These are phyloP conservation scores for Drosophila orena DNA, from an alignment of 1,140 invertebrate genomes.

Conservation along the genomic window DNA sequence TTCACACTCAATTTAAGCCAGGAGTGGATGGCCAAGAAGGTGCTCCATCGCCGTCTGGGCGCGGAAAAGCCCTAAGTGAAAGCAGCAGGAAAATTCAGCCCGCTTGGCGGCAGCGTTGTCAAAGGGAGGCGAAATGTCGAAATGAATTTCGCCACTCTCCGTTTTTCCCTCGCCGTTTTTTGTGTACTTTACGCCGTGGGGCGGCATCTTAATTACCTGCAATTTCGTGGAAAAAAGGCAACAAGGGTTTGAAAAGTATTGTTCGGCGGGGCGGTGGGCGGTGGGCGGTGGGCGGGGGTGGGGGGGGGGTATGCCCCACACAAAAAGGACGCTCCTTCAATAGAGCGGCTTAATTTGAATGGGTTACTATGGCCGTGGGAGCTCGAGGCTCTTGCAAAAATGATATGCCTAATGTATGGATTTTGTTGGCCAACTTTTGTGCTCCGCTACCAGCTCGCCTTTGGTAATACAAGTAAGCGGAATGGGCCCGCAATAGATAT, in stretches of 20 bases:
- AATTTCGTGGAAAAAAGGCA: slow-evolving; percentile 59
- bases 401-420: slow-evolving; percentile 62
- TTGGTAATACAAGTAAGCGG: slow-evolving; percentile 30
- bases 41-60: not conserved
- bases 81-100: not conserved
- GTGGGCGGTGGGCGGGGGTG: no score
- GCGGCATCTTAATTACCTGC: slow-evolving; percentile 75
- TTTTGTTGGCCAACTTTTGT: slow-evolving; percentile 45
- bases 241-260: slow-evolving; percentile 18
- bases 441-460: slow-evolving; percentile 1
- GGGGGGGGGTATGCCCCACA: not conserved
- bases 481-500: slow-evolving; percentile 45
- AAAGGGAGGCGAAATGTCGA: slow-evolving; percentile 56
- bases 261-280: not conserved
- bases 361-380: slow-evolving; percentile 45
- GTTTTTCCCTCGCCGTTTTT: not conserved
- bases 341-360: slow-evolving; percentile 77
- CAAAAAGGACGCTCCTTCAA: slow-evolving; percentile 47
- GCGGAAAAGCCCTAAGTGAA: slow-evolving; percentile 9
- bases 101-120: slow-evolving; percentile 22
- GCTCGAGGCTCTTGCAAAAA: slow-evolving; percentile 8
- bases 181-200: slow-evolving; percentile 7
- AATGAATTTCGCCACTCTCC: slow-evolving; percentile 54
- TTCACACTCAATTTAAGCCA: slow-evolving; percentile 47
- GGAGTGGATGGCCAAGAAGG: slow-evolving; percentile 14